These are phyloP conservation scores for Eidolon dupreanum DNA, from an alignment of 2,797 vertebrate genomes.

Conservation along the genomic window DNA sequence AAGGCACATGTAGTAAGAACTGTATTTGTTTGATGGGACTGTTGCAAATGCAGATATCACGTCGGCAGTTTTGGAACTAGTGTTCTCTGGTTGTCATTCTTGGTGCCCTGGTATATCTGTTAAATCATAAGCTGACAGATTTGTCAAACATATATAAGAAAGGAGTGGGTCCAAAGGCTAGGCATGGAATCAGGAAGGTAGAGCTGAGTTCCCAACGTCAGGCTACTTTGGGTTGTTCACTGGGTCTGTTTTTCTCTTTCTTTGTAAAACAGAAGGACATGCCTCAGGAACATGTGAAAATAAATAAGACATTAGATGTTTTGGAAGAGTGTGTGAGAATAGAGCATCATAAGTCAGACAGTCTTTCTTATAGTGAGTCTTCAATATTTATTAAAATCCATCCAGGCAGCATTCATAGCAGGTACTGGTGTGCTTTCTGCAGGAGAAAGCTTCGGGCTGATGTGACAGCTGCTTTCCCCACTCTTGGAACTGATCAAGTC, in stretches of 20 bases:
- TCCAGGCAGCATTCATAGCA: not conserved
- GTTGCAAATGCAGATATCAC: not conserved
- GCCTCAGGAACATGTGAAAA: not conserved
- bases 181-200: not conserved
- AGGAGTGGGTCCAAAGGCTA: not conserved
- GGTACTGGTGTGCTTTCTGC: constrained; percentile 52
- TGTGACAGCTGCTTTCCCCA: constrained; percentile 89
- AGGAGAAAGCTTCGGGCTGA: constrained; percentile 96
- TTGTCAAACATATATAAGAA: not conserved
- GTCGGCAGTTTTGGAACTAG: not conserved
- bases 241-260: not conserved
- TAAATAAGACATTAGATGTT: not conserved
- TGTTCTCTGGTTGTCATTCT: not conserved
- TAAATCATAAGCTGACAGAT: not conserved
- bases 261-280: not conserved
- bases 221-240: not conserved
- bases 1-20: not conserved
- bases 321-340: not conserved
- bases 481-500: constrained; percentile 88
- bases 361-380: not conserved
- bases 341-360: not conserved
- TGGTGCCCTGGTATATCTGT: not conserved
- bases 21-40: not conserved
- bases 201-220: not conserved
- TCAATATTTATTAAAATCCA: not conserved